phyloP scores from a whole-genome alignment of 2,113 vertebrate species.

The Nothobranchius furzeri region DNA sequence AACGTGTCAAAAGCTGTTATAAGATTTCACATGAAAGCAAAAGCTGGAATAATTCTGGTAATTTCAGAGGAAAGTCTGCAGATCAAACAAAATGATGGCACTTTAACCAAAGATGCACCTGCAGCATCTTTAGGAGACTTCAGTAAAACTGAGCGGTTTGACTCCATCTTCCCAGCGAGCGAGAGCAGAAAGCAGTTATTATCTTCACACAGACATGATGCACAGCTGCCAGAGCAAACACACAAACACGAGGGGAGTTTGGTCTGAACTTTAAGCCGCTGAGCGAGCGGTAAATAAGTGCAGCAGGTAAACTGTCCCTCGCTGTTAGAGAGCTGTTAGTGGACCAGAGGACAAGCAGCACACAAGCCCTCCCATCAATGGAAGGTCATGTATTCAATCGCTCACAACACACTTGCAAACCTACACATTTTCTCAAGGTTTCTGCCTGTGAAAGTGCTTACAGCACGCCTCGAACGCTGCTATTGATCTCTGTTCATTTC shows the following conservation, averaged over 20 bases:
- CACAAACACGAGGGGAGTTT: not conserved
- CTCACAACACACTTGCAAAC: not conserved
- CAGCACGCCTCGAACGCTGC: no score
- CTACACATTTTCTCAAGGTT: no score
- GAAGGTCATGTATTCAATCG: not conserved
- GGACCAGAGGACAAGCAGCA: not conserved
- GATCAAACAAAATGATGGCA: not conserved
- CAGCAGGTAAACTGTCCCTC: conserved; percentile 10
- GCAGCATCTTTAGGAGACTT: not conserved
- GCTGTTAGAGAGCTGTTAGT: not conserved
- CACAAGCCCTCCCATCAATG: not conserved
- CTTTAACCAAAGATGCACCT: not conserved
- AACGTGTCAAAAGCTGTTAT: not conserved
- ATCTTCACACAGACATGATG: not conserved
- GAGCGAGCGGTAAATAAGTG: not conserved
- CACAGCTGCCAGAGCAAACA: conserved; percentile 1
- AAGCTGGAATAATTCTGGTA: not conserved
- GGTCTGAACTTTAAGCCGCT: not conserved
- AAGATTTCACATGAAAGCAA: not conserved
- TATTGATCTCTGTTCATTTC: no score
- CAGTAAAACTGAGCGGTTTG: not conserved
- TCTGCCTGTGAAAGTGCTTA: no score
- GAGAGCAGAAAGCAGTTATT: no score
- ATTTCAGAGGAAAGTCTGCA: not conserved
- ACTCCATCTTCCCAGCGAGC: not conserved